Evolutionary conservation across 2,797 vertebrate species (phyloP), one percentile per base, ranked within the genome.

Genomic region (Sebastes paucispinis): DNA sequence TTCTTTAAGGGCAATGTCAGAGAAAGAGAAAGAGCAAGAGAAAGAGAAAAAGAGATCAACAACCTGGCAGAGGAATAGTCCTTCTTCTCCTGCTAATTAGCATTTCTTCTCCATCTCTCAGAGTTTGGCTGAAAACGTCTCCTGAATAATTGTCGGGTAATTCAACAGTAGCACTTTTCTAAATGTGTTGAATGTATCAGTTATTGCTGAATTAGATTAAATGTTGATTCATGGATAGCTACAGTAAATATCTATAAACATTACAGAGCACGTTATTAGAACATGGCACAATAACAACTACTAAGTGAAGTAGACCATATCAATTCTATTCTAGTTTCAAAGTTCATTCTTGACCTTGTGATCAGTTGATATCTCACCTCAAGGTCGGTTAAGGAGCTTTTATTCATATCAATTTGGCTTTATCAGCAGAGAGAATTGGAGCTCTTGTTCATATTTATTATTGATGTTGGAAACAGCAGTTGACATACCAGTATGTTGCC

Each of bases 51-150:
- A 18, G 13, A 79, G 58, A 78, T 81, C 69, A 81, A 50, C 80
- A 63, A 70, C 47, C 84, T 83, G 73, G 71, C 84, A 85, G 73
- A 59, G 34, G 57, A 69, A 76, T 55, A 71, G 75, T 83, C 70
- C 50, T 70, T 18, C 68, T 59, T 65, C 54, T 69, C 3, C 27
- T 34, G 39, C 36, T 79, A 43, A 73, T 87, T 79, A 77, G 60
- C 71, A 74, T 79, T 75, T 20, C 8, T 76, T n/a, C 9, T 70
- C 24, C 70, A 13, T 62, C 20, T 69, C 70, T 77, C 64, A 20
- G 1, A 58, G 50, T 81, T 60, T 69, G 27, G 8, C 5, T 66
- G 52, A 63, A 29, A 67, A 62, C 1, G 22, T 22, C 43, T 18
- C 13, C 57, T 81, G 52, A 76, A 32, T 71, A 29, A 75, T 68